phyloP scores from a whole-genome alignment of 2,797 vertebrate genomes.

The Urocyon cinereoargenteus region DNA sequence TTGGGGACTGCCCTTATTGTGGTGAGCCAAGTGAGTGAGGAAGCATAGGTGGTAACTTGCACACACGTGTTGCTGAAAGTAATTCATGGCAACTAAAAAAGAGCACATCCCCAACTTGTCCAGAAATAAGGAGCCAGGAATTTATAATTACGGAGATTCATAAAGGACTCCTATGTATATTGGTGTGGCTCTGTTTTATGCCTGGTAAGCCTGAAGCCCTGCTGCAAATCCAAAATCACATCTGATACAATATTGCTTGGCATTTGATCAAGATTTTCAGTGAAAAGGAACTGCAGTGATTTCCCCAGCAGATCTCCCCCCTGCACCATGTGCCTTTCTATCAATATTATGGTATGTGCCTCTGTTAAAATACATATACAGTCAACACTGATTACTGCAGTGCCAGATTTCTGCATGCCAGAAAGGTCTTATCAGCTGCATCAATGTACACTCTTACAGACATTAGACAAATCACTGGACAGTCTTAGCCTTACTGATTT shows the following conservation, averaged over 20 bases:
- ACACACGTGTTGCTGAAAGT: not conserved
- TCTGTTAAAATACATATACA: fast-evolving
- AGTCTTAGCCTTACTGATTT: not conserved
- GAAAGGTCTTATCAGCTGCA: not conserved
- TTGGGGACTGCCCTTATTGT: not conserved
- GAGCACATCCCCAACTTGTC: not conserved
- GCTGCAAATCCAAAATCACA: not conserved
- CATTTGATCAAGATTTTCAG: not conserved
- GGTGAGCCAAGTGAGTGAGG: not conserved
- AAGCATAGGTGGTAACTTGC: not conserved
- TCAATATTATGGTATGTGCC: not conserved
- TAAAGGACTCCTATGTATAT: not conserved
- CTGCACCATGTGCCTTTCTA: not conserved
- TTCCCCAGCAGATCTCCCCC: not conserved
- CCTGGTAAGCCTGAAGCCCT: not conserved
- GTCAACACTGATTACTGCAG: not conserved
- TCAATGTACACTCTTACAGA: not conserved
- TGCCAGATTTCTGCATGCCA: not conserved
- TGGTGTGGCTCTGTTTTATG: not conserved
- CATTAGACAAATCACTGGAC: not conserved
- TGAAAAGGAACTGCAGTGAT: not conserved
- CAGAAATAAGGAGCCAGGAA: not conserved
- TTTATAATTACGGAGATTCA: not conserved
- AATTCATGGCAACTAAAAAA: not conserved
- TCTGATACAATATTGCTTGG: not conserved